phyloP scores from a whole-genome alignment of 2,797 vertebrate genomes.

The Smutsia temminckii region DNA sequence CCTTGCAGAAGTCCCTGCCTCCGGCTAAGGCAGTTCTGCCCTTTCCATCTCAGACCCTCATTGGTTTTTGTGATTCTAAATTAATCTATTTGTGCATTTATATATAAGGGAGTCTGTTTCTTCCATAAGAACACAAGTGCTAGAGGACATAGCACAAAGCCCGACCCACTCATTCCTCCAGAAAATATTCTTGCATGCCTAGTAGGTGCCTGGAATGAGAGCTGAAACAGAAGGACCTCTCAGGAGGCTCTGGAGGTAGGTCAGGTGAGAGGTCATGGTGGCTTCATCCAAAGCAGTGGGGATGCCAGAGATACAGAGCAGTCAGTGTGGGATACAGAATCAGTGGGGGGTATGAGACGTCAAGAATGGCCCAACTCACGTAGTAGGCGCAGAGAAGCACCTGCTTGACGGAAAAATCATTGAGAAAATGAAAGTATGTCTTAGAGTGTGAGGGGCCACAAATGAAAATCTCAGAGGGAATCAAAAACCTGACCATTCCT shows the following conservation, averaged over 20 bases:
- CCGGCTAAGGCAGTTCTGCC: rapidly evolving
- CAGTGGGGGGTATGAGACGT: too few species aligned
- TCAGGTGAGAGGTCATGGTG: background rate
- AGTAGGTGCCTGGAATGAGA: background rate
- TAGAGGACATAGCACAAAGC: background rate
- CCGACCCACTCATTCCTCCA: rapidly evolving
- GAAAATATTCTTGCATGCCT: background rate
- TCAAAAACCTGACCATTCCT: background rate
- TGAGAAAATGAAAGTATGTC: background rate
- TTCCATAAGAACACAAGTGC: background rate
- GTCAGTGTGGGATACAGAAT: too few species aligned
- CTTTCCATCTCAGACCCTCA: background rate
- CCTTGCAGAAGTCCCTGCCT: background rate
- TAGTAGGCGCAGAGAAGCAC: background rate
- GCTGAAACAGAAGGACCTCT: background rate
- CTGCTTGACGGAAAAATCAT: background rate
- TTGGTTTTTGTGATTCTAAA: background rate
- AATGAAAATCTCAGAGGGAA: background rate
- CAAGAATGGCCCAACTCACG: too few species aligned
- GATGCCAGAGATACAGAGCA: background rate
- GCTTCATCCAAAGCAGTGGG: too few species aligned
- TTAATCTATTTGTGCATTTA: background rate
- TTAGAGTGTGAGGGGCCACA: background rate
- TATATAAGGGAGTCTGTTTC: background rate
- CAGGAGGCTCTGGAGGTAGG: background rate